These are phyloP conservation scores for Macropodus opercularis DNA, from an alignment of 2,797 vertebrate genomes.

Conservation along the genomic window DNA sequence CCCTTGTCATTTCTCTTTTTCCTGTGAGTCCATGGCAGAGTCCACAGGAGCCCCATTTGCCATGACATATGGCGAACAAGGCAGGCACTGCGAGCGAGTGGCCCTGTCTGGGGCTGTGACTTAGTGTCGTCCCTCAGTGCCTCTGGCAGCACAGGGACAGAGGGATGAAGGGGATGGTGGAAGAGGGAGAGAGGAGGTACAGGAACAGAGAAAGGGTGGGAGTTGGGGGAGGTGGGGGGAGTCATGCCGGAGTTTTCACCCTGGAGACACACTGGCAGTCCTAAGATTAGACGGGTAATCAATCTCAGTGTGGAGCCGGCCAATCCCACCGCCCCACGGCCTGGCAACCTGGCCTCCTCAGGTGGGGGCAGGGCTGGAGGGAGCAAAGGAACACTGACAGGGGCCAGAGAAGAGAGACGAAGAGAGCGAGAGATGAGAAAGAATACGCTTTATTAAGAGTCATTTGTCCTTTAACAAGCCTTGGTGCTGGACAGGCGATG, in stretches of 20 bases:
- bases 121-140: conserved; percentile 82
- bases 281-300: conserved; percentile 80
- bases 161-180: conserved; percentile 76
- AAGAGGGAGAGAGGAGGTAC: conserved; percentile 60
- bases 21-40: conserved; percentile 64
- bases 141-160: conserved; percentile 76
- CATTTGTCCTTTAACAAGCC: conserved; percentile 84
- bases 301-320: conserved; percentile 76
- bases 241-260: conserved; percentile 70
- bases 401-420: conserved; percentile 40
- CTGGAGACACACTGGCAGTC: conserved; percentile 78
- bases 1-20: conserved; percentile 51
- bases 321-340: conserved; percentile 67
- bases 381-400: conserved; percentile 57
- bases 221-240: conserved; percentile 52
- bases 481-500: conserved; percentile 79
- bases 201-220: conserved; percentile 61
- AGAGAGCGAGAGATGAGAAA: conserved; percentile 44
- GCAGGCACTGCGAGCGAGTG: conserved; percentile 73
- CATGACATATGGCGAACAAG: conserved; percentile 75
- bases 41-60: conserved; percentile 79
- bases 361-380: conserved; percentile 65
- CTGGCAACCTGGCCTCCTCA: conserved; percentile 70
- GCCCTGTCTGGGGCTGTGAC: conserved; percentile 80
- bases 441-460: conserved; percentile 82